Evolutionary conservation across 2,113 vertebrate genomes (phyloP).

Genomic region (Ardeotis arabs): DNA sequence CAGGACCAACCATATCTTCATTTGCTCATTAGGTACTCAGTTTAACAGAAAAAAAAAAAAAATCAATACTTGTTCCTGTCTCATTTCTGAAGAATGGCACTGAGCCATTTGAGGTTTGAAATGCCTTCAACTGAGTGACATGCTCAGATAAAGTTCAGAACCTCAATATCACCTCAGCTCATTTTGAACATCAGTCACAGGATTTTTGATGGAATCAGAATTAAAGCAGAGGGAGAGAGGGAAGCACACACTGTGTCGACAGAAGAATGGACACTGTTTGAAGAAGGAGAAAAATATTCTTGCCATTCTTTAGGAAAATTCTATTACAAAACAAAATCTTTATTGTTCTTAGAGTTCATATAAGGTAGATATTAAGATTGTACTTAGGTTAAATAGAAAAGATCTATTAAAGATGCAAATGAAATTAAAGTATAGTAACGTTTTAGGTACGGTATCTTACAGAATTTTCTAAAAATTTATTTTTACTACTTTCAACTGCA

Average conservation of each 20-base stretch:
- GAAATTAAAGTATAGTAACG: background rate
- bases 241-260: background rate
- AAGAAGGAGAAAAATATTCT: background rate
- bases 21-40: slow-evolving; percentile 62
- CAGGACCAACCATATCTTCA: slow-evolving; percentile 42
- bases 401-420: background rate
- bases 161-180: slow-evolving; percentile 67
- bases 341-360: background rate
- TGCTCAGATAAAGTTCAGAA: slow-evolving; percentile 68
- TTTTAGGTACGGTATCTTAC: background rate
- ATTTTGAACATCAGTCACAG: slow-evolving; percentile 66
- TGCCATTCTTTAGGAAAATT: background rate
- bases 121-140: slow-evolving; percentile 66
- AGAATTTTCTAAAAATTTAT: background rate
- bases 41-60: slow-evolving; percentile 43
- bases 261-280: background rate
- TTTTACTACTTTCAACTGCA: background rate
- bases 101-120: slow-evolving; percentile 63
- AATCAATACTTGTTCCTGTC: slow-evolving; percentile 63
- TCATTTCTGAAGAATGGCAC: slow-evolving; percentile 62
- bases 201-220: slow-evolving; percentile 58
- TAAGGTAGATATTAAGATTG: background rate
- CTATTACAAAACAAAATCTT: background rate
- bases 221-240: slow-evolving; percentile 29
- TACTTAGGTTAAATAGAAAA: background rate